Base-by-base conservation (phyloP, 2,888 invertebrate genomes). In the Bhutanitis thaidina region DNA sequence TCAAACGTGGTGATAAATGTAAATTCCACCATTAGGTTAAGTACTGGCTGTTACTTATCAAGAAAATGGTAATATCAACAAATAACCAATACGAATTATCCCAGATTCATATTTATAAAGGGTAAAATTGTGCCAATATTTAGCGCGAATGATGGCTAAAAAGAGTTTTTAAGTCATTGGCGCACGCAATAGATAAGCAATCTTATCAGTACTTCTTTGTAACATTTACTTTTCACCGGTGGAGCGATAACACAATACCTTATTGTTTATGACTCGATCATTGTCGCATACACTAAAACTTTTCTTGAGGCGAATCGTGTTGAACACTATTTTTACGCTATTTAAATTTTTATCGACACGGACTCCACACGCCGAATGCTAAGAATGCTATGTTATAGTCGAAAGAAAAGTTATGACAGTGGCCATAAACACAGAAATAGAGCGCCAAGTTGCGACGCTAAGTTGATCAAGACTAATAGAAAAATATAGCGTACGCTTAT, bases 121-220 rank as follows among this genome's bases (percentile, higher is more conserved):
- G 12, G 5, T 27, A 41, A 20, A 30, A 34, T n/a, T 2, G 34
- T 16, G n/a, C 29, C 14, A 15, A 7, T 15, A 20, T 20, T 20
- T 20, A 20, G 20, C 20, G 5, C 2, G 2, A 20, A 20, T 5
- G 20, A 2, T 2, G 5, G 5, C 4, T 1, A n/a, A 36, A 15
- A 49, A 43, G 15, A 37, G 16, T 38, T 43, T 13, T 58, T 59
- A 62, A 51, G 64, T 63, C 60, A 64, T 60, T 64, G 57, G 34
- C 14, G 25, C 29, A 37, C 61, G 67, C 64, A 55, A 58, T 55
- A 64, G 75, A 76, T 80, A 71, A 73, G 57, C 56, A 62, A 71
- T 78, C 73, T 79, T 77, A 83, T 79, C 80, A 60, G 59, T 55
- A 64, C 69, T 71, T 69, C 66, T 69, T 62, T 59, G 61, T 59